A percentile compares a stretch with the other conserved stretches of the same genome.
phyloP scores from a whole-genome alignment of 2,113 vertebrate species.

The Paraplagusia blochii region DNA sequence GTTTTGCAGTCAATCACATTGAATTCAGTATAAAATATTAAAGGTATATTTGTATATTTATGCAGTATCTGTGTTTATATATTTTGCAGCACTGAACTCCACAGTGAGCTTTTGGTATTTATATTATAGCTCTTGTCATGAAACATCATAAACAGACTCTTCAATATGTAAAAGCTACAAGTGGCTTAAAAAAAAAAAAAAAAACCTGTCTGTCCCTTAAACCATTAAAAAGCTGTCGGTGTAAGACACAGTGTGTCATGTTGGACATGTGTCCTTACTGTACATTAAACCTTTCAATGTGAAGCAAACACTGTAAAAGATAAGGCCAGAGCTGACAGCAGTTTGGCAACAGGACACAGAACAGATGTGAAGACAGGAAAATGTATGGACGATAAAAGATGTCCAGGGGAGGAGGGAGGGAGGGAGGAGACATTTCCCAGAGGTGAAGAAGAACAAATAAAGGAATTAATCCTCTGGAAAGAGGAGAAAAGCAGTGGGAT shows the following conservation, averaged over 20 bases:
- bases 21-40: too few species aligned
- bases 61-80: too few species aligned
- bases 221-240: too few species aligned
- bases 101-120: too few species aligned
- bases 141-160: too few species aligned
- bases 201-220: too few species aligned
- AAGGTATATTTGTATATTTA: too few species aligned
- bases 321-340: constrained; percentile 14
- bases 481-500: constrained; percentile 43
- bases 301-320: constrained; percentile 35
- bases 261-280: neutral
- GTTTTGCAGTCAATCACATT: too few species aligned
- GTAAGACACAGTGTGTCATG: neutral
- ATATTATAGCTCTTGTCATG: too few species aligned
- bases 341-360: constrained; percentile 15
- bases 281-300: neutral
- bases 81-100: too few species aligned
- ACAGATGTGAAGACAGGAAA: constrained; percentile 36
- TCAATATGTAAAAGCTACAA: too few species aligned
- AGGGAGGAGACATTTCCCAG: constrained; percentile 14
- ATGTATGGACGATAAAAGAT: constrained; percentile 51
- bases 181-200: too few species aligned
- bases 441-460: constrained; percentile 47
- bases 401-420: constrained; percentile 17
- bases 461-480: constrained; percentile 61